Evolutionary conservation across 2,113 vertebrate genomes (phyloP).

Genomic region (Anser brachyrhynchus): DNA sequence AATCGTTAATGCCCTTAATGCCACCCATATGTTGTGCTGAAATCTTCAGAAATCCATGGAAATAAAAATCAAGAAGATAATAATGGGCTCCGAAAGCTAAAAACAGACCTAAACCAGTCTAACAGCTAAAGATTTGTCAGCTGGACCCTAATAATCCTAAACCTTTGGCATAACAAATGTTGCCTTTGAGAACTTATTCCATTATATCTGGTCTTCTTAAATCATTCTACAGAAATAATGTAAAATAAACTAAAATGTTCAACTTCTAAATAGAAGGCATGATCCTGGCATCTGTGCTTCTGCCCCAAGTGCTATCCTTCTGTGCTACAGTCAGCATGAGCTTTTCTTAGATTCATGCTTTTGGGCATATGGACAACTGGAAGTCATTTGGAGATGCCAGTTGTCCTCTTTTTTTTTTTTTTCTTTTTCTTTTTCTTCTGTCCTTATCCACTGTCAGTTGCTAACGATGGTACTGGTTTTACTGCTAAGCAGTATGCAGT

Average conservation of each 20-base stretch:
- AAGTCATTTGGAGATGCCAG: slow-evolving; percentile 60
- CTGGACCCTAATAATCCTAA: slow-evolving; percentile 57
- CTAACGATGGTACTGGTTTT: background rate
- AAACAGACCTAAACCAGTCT: slow-evolving; percentile 47
- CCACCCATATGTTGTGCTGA: slow-evolving; percentile 55
- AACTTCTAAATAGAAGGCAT: slow-evolving; percentile 50
- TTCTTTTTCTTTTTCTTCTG: background rate
- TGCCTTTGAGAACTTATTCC: slow-evolving; percentile 32
- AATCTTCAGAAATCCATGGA: slow-evolving; percentile 71
- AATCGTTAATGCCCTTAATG: slow-evolving; percentile 62
- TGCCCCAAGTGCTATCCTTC: slow-evolving; percentile 60
- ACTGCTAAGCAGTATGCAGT: background rate
- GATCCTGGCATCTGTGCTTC: slow-evolving; percentile 64
- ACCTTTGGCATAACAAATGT: slow-evolving; percentile 58
- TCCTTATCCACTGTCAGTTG: background rate
- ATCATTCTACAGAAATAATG: slow-evolving; percentile 25
- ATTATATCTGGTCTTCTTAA: slow-evolving; percentile 53
- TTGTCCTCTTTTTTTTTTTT: slow-evolving; percentile 21
- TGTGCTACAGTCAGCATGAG: slow-evolving; percentile 57
- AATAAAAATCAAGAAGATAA: slow-evolving; percentile 53
- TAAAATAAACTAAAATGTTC: slow-evolving; percentile 41
- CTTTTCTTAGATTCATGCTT: slow-evolving; percentile 67
- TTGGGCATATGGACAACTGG: slow-evolving; percentile 60
- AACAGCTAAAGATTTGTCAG: slow-evolving; percentile 68
- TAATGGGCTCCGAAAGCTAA: slow-evolving; percentile 49